These are phyloP conservation scores for Melanocharis versteri DNA, from an alignment of 2,113 vertebrate species.

Conservation along the genomic window DNA sequence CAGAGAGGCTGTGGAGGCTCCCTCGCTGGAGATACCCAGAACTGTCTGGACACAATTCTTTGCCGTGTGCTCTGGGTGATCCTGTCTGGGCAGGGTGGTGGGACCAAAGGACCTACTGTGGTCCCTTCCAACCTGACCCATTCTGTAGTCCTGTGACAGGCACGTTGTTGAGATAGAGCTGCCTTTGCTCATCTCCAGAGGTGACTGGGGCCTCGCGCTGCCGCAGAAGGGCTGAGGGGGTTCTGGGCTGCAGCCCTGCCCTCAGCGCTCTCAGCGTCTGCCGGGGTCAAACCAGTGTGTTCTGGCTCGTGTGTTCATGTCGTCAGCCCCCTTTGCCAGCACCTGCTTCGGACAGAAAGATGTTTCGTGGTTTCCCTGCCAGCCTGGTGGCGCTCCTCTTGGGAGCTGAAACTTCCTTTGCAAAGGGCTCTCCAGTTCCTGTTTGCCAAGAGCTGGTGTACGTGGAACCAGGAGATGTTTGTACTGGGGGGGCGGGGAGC, in stretches of 20 bases:
- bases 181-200: neutral
- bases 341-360: neutral
- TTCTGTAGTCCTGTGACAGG: neutral
- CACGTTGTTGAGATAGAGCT: neutral
- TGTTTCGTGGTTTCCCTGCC: rapidly evolving
- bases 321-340: rapidly evolving
- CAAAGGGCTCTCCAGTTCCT: neutral
- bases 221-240: neutral
- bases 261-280: rapidly evolving
- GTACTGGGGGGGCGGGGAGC: neutral
- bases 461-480: neutral
- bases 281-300: rapidly evolving
- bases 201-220: rapidly evolving
- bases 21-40: neutral
- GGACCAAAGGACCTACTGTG: neutral
- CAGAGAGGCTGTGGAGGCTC: neutral
- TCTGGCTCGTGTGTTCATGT: rapidly evolving
- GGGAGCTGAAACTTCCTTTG: neutral
- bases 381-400: neutral
- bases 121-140: neutral
- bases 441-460: neutral
- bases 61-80: neutral
- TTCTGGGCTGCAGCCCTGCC: neutral
- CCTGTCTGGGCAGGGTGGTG: neutral
- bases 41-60: neutral